A percentile compares a stretch with the other conserved stretches of the same genome.
phyloP scores from a whole-genome alignment of 2,797 vertebrate genomes.

The Morelia viridis region DNA sequence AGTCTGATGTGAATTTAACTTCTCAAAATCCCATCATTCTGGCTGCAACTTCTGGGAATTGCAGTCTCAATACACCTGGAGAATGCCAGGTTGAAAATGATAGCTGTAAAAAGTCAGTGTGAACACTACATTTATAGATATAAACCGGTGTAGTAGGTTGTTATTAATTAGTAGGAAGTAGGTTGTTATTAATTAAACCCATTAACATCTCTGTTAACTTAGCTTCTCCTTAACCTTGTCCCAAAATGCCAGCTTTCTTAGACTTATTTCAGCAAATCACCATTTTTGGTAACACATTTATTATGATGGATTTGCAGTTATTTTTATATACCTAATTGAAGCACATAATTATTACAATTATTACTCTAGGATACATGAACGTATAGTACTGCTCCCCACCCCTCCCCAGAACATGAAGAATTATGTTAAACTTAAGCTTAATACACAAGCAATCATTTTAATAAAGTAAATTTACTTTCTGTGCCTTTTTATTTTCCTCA shows the following conservation, averaged over 20 bases:
- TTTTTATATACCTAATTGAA: slow-evolving; percentile 1
- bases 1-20: not conserved
- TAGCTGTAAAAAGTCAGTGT: not conserved
- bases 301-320: not conserved
- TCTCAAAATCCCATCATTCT: not conserved
- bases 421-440: slow-evolving; percentile 1
- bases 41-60: not conserved
- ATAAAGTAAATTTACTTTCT: slow-evolving; percentile 19
- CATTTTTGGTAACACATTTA: not conserved
- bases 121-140: not conserved
- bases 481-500: slow-evolving; percentile 11
- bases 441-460: not conserved
- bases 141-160: not conserved
- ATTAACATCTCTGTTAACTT: not conserved
- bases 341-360: slow-evolving; percentile 6
- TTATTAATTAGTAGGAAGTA: not conserved
- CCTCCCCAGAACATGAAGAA: not conserved
- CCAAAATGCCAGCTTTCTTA: not conserved
- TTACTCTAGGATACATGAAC: not conserved
- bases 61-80: not conserved
- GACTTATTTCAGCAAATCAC: not conserved
- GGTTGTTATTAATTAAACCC: not conserved
- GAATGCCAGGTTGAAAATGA: not conserved
- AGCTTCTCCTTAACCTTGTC: not conserved
- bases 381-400: not conserved